Conservation (phyloP, 2,113 vertebrate genomes). For the Saccopteryx leptura region DNA sequence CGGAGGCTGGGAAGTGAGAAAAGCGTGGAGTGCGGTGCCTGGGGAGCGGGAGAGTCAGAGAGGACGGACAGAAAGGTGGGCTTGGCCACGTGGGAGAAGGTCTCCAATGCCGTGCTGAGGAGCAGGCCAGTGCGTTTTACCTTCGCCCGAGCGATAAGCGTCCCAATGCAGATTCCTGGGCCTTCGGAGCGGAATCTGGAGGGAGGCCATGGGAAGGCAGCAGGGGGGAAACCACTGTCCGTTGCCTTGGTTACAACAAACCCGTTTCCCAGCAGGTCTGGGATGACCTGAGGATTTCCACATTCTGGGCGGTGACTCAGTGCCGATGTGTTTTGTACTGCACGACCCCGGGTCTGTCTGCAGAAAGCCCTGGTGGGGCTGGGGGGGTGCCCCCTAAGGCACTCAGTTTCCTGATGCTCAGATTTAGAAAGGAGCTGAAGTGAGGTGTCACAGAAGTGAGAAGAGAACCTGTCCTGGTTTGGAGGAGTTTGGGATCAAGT, state of each 20-base stretch:
- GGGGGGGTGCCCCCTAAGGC: neutral
- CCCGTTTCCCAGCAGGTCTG: conserved; percentile 31
- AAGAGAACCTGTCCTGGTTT: neutral
- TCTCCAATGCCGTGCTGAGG: neutral
- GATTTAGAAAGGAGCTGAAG: neutral
- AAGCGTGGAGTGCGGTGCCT: fast-evolving
- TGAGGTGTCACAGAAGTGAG: neutral
- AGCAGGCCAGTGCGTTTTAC: neutral
- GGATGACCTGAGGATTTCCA: neutral
- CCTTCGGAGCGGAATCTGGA: neutral
- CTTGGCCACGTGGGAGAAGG: fast-evolving
- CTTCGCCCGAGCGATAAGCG: neutral
- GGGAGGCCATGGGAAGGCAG: neutral
- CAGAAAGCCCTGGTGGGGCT: neutral
- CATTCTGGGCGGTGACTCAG: conserved; percentile 20
- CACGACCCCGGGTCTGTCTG: too few species aligned
- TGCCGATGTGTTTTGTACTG: neutral
- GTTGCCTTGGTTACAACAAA: neutral
- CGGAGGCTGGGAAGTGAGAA: neutral
- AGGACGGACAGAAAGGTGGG: neutral
- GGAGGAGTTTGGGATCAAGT: neutral
- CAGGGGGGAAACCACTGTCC: neutral
- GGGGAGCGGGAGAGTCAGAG: neutral
- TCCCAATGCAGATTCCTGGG: neutral
- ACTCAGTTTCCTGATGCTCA: neutral